A percentile compares a stretch with the other conserved stretches of the same genome.
Evolutionary conservation across 2,797 vertebrate genomes (phyloP).

Genomic region (Gastrophryne carolinensis): DNA sequence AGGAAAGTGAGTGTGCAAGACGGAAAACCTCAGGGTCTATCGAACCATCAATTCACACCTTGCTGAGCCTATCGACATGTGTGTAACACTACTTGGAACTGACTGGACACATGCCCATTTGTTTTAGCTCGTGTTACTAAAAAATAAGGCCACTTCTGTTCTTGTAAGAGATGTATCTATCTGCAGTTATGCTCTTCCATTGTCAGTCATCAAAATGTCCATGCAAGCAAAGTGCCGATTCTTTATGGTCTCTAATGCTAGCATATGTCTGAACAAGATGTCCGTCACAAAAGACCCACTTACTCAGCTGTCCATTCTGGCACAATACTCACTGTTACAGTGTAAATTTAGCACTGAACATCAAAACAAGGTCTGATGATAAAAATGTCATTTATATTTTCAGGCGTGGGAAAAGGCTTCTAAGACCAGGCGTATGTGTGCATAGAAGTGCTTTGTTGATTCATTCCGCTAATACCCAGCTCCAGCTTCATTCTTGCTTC

Average conservation of each 20-base stretch:
- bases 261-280: not conserved
- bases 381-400: conserved; percentile 2
- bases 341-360: not conserved
- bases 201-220: too few relatives aligned
- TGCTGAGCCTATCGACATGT: too few relatives aligned
- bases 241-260: not conserved
- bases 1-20: too few relatives aligned
- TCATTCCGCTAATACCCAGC: not conserved
- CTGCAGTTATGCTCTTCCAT: too few relatives aligned
- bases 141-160: too few relatives aligned
- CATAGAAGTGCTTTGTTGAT: not conserved
- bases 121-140: too few relatives aligned
- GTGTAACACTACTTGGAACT: too few relatives aligned
- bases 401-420: not conserved
- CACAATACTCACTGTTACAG: conserved; percentile 2
- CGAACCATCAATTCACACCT: too few relatives aligned
- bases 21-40: too few relatives aligned
- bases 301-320: not conserved
- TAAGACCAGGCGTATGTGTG: not conserved
- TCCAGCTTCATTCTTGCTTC: not conserved
- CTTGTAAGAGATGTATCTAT: too few relatives aligned
- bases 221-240: not conserved
- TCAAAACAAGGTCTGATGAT: conserved; percentile 7
- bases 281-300: conserved; percentile 16
- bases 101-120: too few relatives aligned